A percentile compares a stretch with the other conserved stretches of the same genome.
These are phyloP conservation scores for Ptiloglossa arizonensis DNA, from an alignment of 1,140 invertebrate genomes.

Conservation along the genomic window DNA sequence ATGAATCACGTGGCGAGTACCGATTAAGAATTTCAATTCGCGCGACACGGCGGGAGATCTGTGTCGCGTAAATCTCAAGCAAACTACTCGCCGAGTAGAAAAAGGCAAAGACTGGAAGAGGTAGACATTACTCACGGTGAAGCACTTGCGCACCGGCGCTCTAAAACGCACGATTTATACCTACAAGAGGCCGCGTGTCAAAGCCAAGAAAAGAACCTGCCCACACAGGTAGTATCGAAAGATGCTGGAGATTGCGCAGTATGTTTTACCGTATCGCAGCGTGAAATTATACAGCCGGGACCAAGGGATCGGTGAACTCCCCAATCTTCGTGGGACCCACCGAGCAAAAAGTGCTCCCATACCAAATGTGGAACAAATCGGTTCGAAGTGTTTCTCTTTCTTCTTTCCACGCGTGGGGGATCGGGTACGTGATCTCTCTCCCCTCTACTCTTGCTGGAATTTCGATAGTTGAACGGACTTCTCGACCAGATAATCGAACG, in stretches of 20 bases:
- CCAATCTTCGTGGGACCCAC: not conserved
- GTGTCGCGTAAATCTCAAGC: constrained; percentile 46
- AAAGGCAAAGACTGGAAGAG: constrained; percentile 11
- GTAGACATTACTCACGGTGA: constrained; percentile 36
- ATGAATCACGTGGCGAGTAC: constrained; percentile 38
- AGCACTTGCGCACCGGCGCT: constrained; percentile 28
- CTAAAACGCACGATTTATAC: constrained; percentile 44
- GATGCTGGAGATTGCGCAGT: constrained; percentile 9
- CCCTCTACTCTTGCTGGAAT: no score
- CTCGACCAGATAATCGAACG: no score
- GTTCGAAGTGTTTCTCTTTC: not conserved
- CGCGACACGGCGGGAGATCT: constrained; percentile 37
- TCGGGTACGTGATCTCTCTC: no score
- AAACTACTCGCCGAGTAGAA: constrained; percentile 24
- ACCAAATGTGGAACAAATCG: constrained; percentile 35
- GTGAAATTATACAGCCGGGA: constrained; percentile 27
- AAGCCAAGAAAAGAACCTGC: constrained; percentile 19
- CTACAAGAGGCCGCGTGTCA: constrained; percentile 26
- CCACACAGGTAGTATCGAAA: constrained; percentile 38
- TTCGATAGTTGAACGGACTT: not conserved
- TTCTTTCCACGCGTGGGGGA: not conserved
- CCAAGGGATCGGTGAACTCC: constrained; percentile 2
- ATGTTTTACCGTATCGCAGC: constrained; percentile 37
- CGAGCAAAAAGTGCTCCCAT: not conserved
- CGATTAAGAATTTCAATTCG: constrained; percentile 53